Base-by-base conservation (phyloP, 2,888 invertebrate genomes). In the Melanargia galathea region DNA sequence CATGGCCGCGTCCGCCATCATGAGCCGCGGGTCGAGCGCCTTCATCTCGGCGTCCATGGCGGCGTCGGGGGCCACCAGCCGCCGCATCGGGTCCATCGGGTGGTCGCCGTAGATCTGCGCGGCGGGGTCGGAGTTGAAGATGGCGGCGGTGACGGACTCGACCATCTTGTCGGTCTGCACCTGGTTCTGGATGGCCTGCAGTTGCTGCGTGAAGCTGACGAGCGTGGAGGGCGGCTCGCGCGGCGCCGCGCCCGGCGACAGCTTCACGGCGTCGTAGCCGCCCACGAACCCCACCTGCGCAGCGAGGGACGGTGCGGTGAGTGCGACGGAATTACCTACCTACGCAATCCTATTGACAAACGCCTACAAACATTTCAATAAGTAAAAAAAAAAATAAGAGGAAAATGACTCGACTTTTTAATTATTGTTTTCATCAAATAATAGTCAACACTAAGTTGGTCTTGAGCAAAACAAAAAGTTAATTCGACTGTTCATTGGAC, bases 121-220 rank as follows among this genome's bases (percentile, higher is more conserved):
- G 66, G 80, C 77, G 75, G 72, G 76, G 45, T 85, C 84, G 54
- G 89, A 81, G 77, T 91, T 92, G 74, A 92, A 92, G 69, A 92
- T 90, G 68, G 92, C 92, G 24, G 91, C 92, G 18, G 92, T 90
- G 52, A 92, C 92, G 0, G 85, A 82, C 68, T 92, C 92, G 57
- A 92, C 91, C 90, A 92, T 90, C 75, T 92, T 92, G 80, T 92
- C 92, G 2, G 92, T 92, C 70, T 91, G 90, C 60, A 84, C 90
- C 70, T 91, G 91, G 72, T 82, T 90, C 75, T 92, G 92, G 38
- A 92, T 86, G 63, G 88, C 90, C 65, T 90, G 90, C 64, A 92
- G 81, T 64, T 89, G 87, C 69, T 91, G 90, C 35, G 90, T 86
- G 80, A 92, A 92, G 5, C 87, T 78, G 0, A 76, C 83, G 20